Percentiles rank a stretch among this genome's conserved stretches.
phyloP scores from a whole-genome alignment of 2,797 vertebrate genomes.

The Rhadinocentrus ornatus region DNA sequence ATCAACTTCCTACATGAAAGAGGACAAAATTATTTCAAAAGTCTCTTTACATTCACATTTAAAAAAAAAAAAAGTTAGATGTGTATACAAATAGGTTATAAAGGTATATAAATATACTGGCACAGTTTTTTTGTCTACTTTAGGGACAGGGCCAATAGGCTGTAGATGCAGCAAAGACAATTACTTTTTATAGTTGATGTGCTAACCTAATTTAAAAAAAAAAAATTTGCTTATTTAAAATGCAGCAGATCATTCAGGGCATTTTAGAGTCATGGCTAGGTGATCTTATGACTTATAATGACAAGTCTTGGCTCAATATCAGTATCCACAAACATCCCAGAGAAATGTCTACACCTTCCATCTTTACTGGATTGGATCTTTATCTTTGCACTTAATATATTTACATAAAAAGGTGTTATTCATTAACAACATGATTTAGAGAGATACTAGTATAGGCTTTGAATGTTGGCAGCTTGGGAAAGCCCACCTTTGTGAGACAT shows the following conservation, averaged over 20 bases:
- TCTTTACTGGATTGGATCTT: background rate
- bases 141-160: too few species aligned
- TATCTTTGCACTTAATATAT: background rate
- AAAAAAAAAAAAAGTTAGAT: background rate
- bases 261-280: background rate
- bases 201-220: too few species aligned
- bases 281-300: background rate
- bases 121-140: background rate
- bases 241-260: background rate
- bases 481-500: background rate
- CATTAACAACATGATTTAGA: background rate
- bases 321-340: background rate
- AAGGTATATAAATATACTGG: background rate
- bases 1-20: slow-evolving; percentile 73
- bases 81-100: background rate
- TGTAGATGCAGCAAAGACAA: too few species aligned
- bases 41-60: background rate
- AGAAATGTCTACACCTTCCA: background rate
- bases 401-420: background rate
- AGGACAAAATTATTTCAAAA: slow-evolving; percentile 1
- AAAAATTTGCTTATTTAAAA: too few species aligned
- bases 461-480: background rate
- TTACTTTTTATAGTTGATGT: too few species aligned
- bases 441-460: too few species aligned
- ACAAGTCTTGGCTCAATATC: background rate